Evolutionary conservation across 2,797 vertebrate species (phyloP).

Genomic region (Buphagus erythrorhynchus): DNA sequence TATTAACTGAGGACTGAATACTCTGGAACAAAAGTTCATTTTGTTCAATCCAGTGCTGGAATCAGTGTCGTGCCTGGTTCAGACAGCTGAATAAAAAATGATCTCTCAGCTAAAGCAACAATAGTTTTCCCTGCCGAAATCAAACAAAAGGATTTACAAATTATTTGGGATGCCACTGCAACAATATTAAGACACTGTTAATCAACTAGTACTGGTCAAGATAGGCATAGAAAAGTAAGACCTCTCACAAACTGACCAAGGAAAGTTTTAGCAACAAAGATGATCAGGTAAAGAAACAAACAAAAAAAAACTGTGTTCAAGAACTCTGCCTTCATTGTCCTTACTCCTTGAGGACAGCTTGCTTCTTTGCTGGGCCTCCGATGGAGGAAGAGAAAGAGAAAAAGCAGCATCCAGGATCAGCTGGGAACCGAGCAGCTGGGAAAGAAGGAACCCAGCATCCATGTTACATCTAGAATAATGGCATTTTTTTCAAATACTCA

Average conservation of each 20-base stretch:
- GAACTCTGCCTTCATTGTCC: background rate
- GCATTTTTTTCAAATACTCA: background rate
- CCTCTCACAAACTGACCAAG: background rate
- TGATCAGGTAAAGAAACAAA: background rate
- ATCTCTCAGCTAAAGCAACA: conserved; percentile 23
- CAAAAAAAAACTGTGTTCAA: background rate
- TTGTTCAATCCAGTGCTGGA: background rate
- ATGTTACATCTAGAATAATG: background rate
- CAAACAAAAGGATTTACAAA: background rate
- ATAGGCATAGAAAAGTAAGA: background rate
- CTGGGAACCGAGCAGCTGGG: background rate
- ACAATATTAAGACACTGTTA: background rate
- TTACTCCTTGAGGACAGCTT: background rate
- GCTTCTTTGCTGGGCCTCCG: background rate
- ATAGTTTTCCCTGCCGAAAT: background rate
- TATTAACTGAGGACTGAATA: background rate
- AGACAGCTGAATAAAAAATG: conserved; percentile 16
- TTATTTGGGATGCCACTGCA: background rate
- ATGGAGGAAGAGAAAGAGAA: background rate
- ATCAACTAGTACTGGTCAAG: background rate
- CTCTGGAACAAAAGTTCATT: background rate
- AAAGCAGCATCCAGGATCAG: background rate
- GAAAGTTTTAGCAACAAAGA: background rate
- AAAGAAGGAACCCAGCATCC: background rate
- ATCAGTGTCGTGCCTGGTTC: background rate